phyloP scores from a whole-genome alignment of 2,888 invertebrate species.

The Endomychus coccineus region DNA sequence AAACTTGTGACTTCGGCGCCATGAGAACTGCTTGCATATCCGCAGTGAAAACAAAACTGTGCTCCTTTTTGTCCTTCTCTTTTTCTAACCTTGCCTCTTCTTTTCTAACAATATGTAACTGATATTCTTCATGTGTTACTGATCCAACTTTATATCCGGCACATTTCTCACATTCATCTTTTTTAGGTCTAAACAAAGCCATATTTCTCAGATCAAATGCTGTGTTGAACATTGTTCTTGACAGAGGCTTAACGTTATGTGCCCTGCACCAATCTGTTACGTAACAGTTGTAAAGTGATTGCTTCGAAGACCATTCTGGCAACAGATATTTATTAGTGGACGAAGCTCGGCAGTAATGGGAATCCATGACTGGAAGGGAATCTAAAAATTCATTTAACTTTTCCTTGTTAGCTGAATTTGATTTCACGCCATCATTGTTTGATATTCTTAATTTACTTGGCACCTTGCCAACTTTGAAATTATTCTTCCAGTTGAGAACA shows the following conservation, averaged over 20 bases:
- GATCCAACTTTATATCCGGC: constrained; percentile 20
- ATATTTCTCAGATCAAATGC: constrained; percentile 14
- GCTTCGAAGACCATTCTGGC: constrained; percentile 18
- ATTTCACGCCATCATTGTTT: too few species aligned
- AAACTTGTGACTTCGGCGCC: constrained; percentile 20
- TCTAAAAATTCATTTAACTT: constrained; percentile 5
- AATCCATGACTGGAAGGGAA: constrained; percentile 15
- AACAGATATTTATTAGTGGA: constrained; percentile 17
- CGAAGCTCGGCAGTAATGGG: constrained; percentile 18
- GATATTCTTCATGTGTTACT: constrained; percentile 17
- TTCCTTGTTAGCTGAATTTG: too few species aligned
- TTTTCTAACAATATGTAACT: constrained; percentile 20
- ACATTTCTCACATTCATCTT: constrained; percentile 24
- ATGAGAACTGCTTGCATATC: constrained; percentile 25
- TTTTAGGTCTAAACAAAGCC: constrained; percentile 22
- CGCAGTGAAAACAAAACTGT: constrained; percentile 19
- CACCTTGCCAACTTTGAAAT: too few species aligned
- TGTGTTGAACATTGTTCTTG: constrained; percentile 15
- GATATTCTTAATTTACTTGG: too few species aligned
- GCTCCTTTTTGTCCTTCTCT: constrained; percentile 21
- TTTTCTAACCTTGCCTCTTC: constrained; percentile 23
- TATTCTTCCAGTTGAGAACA: too few species aligned
- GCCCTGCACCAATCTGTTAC: constrained; percentile 15
- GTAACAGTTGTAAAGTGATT: constrained; percentile 18
- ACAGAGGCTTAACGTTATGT: constrained; percentile 12